Base-by-base conservation (phyloP, 1,140 invertebrate species). In the Oryctes rhinoceros region DNA sequence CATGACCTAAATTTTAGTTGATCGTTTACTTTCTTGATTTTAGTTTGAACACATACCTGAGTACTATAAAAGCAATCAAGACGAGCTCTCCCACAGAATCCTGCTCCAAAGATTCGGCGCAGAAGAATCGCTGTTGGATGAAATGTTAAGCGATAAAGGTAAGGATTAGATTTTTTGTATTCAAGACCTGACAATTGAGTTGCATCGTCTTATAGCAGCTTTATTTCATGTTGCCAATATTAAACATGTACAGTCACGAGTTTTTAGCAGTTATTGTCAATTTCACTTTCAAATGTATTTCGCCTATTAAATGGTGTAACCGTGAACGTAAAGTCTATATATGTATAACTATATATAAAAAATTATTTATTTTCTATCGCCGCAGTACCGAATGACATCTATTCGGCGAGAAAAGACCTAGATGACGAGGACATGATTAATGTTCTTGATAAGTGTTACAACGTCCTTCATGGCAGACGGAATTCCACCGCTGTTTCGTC, bases 71-170 rank as follows among this genome's bases (percentile, higher is more conserved):
- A 89, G 91, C 81, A 91, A 93, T 84, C 92, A 92, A 78, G 89
- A 90, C 48, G 90, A 94, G 71, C 89, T 96, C 59, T 92, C 92
- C 24, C 93, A 94, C 85, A 90, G 90, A 82, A 90, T 91, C 81
- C 86, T 96, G 10, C 86, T 95, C 15, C 89, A 89, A 59, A 91
- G 93, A 84, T 95, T 93, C 82, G 93, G 93, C 13, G 93, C 93
- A 62, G 90, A 90, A 85, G 92, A 93, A 83, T 89, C 90, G 39
- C 88, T 90, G 77, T 90, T 91, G 15, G 90, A 94, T 81, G 90
- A 91, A 84, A 93, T 94, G 90, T 88, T 94, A 67, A 91, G 89
- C 48, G 93, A 95, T 88, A 94, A 94, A 93, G 93, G 94, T 95
- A 91, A 83, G 13, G 80, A 71, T 30, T 44, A 24, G 11, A 6